phyloP scores from a whole-genome alignment of 2,113 vertebrate genomes.

The Gymnocephalus cernua region DNA sequence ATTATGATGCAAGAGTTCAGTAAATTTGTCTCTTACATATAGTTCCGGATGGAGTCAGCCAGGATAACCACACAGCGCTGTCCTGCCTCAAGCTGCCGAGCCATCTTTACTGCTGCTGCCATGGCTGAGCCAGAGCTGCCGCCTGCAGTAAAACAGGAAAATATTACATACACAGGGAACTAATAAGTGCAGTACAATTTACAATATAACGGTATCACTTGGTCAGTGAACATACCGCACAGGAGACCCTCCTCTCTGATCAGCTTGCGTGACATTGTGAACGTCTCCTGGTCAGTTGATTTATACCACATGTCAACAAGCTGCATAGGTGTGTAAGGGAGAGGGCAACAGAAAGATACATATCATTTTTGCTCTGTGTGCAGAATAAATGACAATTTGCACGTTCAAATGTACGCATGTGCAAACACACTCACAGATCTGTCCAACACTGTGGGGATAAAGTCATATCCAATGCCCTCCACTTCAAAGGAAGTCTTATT shows the following conservation, averaged over 20 bases:
- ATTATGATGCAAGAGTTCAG: neutral
- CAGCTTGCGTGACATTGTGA: slow-evolving; percentile 87
- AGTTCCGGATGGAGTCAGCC: slow-evolving; percentile 93
- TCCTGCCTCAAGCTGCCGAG: slow-evolving; percentile 88
- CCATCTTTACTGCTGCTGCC: slow-evolving; percentile 87
- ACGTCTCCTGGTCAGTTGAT: slow-evolving; percentile 86
- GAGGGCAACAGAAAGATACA: neutral
- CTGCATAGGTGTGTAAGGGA: slow-evolving; percentile 68
- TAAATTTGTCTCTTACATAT: slow-evolving; percentile 87
- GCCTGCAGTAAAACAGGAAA: slow-evolving; percentile 78
- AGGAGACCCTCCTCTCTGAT: slow-evolving; percentile 92
- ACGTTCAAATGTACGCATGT: neutral
- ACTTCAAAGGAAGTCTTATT: slow-evolving; percentile 88
- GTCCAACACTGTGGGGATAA: slow-evolving; percentile 92
- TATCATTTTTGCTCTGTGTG: neutral
- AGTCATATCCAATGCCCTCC: slow-evolving; percentile 94
- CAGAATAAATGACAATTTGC: neutral
- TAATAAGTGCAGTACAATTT: neutral
- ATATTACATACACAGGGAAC: neutral
- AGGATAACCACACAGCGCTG: slow-evolving; percentile 94
- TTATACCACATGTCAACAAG: slow-evolving; percentile 92
- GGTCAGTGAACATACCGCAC: slow-evolving; percentile 85
- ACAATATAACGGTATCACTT: neutral
- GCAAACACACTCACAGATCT: slow-evolving; percentile 83
- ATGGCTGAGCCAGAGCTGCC: slow-evolving; percentile 91